Evolutionary conservation across 2,888 invertebrate genomes (phyloP).

Genomic region (Leptopilina syphax): DNA sequence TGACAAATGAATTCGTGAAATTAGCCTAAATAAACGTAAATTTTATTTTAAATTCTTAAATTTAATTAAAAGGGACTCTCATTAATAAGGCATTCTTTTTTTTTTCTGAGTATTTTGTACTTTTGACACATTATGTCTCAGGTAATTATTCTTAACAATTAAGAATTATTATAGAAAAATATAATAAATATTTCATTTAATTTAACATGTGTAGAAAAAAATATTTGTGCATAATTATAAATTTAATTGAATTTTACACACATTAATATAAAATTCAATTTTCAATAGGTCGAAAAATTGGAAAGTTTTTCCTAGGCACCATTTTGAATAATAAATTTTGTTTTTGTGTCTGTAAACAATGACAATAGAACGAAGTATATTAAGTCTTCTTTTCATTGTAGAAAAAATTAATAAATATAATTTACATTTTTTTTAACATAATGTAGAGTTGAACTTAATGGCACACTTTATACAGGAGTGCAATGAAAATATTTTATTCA

Average conservation of each 20-base stretch:
- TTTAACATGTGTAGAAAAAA: not conserved
- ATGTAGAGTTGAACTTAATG: not conserved
- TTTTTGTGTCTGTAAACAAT: too few species aligned
- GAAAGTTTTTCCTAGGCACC: not conserved
- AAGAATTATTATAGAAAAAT: slow-evolving; percentile 11
- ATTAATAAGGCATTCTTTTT: not conserved
- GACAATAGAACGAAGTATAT: too few species aligned
- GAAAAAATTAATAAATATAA: not conserved
- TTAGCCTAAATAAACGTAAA: not conserved
- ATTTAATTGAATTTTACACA: not conserved
- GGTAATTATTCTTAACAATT: not conserved
- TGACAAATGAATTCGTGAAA: slow-evolving; percentile 18
- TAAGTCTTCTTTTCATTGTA: too few species aligned
- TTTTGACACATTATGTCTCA: not conserved
- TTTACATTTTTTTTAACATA: not conserved
- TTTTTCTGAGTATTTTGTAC: slow-evolving; percentile 1
- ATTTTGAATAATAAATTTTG: too few species aligned
- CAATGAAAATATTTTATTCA: too few species aligned
- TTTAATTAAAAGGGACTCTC: slow-evolving; percentile 7
- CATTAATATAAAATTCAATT: not conserved
- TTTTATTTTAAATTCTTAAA: not conserved
- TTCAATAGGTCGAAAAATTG: not conserved
- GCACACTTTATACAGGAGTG: not conserved
- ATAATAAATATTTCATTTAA: not conserved
- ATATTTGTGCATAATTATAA: not conserved